These are phyloP conservation scores for Drosophila falleni DNA, from an alignment of 2,888 invertebrate genomes.

Conservation along the genomic window DNA sequence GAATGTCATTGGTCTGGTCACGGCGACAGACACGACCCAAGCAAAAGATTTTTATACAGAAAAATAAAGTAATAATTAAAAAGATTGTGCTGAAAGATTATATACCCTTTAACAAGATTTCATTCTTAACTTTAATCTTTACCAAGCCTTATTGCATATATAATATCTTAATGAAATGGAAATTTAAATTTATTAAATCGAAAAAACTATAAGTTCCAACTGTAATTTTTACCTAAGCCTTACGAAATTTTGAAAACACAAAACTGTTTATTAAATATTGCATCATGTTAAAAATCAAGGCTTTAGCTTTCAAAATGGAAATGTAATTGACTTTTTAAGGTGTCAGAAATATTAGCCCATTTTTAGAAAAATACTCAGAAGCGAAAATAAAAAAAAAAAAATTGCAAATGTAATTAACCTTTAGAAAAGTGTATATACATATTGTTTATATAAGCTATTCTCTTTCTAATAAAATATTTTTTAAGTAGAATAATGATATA, in stretches of 20 bases:
- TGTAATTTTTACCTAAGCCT: too few species aligned
- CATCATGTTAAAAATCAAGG: too few species aligned
- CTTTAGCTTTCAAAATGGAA: neutral
- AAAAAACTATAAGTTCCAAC: too few species aligned
- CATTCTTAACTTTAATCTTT: too few species aligned
- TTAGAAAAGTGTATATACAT: too few species aligned
- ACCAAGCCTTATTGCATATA: too few species aligned
- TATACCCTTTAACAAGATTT: neutral
- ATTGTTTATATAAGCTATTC: too few species aligned
- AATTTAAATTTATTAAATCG: too few species aligned
- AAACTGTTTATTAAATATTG: neutral
- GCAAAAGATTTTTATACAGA: constrained; percentile 38
- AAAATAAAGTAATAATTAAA: constrained; percentile 4
- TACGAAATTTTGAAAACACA: neutral
- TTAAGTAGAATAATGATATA: neutral
- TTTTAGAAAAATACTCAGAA: neutral
- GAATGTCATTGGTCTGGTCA: constrained; percentile 25
- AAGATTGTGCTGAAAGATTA: neutral
- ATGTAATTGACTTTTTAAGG: too few species aligned
- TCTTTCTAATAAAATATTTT: neutral
- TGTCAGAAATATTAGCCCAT: neutral
- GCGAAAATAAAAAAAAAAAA: too few species aligned
- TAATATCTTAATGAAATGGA: too few species aligned
- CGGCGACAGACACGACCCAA: constrained; percentile 26
- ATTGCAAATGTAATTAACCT: too few species aligned